A percentile compares a stretch with the other conserved stretches of the same genome.
Evolutionary conservation across 2,888 invertebrate genomes (phyloP).

Genomic region (Pyrrhosoma nymphula): DNA sequence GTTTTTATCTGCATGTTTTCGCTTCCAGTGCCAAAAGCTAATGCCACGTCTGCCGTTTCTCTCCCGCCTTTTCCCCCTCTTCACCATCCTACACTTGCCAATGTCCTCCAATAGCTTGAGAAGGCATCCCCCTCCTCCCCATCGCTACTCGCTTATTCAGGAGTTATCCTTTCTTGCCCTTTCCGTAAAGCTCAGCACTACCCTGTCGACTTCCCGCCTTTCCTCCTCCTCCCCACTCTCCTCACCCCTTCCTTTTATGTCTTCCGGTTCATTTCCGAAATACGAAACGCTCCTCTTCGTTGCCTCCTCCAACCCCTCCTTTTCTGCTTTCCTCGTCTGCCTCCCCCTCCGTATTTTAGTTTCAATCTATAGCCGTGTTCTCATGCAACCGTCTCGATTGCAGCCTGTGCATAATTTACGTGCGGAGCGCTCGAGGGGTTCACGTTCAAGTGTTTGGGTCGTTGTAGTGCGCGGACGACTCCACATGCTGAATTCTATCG

Average conservation of each 20-base stretch:
- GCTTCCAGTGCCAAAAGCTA: slow-evolving; percentile 36
- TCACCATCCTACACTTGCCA: neutral
- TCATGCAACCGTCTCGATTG: too few relatives aligned
- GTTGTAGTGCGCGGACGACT: too few relatives aligned
- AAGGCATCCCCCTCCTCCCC: neutral
- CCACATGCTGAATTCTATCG: too few relatives aligned
- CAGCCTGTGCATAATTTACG: too few relatives aligned
- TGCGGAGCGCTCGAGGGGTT: too few relatives aligned
- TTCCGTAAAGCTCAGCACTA: neutral
- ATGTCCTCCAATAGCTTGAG: neutral
- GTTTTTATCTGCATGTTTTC: slow-evolving; percentile 23
- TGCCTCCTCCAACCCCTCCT: too few relatives aligned
- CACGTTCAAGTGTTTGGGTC: too few relatives aligned
- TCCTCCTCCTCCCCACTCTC: neutral
- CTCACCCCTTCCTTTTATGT: neutral
- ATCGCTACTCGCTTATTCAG: neutral
- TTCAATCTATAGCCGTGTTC: too few relatives aligned
- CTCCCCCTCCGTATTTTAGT: too few relatives aligned
- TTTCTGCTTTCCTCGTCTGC: too few relatives aligned
- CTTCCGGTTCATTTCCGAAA: slow-evolving; percentile 18
- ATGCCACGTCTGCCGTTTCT: slow-evolving; percentile 4
- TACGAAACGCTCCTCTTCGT: too few relatives aligned
- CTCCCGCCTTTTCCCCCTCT: neutral
- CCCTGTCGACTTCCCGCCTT: too few relatives aligned
- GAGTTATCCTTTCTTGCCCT: neutral